Conservation (phyloP, 2,888 invertebrate genomes). For the Zygothrica quintamaculata region DNA sequence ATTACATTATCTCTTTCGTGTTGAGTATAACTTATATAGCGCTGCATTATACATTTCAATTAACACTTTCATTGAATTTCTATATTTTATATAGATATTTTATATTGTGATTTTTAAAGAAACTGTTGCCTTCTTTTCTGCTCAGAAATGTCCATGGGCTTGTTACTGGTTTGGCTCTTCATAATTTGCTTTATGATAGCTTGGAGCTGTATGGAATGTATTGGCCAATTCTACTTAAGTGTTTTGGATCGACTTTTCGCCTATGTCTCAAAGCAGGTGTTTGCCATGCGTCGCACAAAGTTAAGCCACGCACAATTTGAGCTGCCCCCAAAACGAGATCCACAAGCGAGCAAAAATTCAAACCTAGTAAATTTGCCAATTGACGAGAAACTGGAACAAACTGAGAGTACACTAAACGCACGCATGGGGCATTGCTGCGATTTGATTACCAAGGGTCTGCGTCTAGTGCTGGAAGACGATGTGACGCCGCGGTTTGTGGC, state of each 20-base stretch:
- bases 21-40: no score
- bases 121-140: slow-evolving; percentile 10
- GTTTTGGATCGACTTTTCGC: slow-evolving; percentile 44
- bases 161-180: neutral
- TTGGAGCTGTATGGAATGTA: slow-evolving; percentile 9
- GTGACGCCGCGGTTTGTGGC: slow-evolving; percentile 56
- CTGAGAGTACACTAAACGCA: slow-evolving; percentile 25
- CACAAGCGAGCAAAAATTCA: neutral
- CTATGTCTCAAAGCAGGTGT: slow-evolving; percentile 38
- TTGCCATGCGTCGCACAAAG: neutral
- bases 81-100: no score
- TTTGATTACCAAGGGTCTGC: slow-evolving; percentile 43
- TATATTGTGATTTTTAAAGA: no score
- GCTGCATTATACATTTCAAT: no score
- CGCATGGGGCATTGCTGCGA: slow-evolving; percentile 48
- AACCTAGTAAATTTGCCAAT: neutral
- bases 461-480: slow-evolving; percentile 58
- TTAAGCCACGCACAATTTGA: neutral
- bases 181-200: slow-evolving; percentile 10
- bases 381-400: no score
- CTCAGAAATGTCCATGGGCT: slow-evolving; percentile 17
- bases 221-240: slow-evolving; percentile 27
- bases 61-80: no score
- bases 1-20: neutral
- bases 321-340: neutral